Conservation (phyloP, 2,888 invertebrate genomes). For the Eupithecia subfuscata region DNA sequence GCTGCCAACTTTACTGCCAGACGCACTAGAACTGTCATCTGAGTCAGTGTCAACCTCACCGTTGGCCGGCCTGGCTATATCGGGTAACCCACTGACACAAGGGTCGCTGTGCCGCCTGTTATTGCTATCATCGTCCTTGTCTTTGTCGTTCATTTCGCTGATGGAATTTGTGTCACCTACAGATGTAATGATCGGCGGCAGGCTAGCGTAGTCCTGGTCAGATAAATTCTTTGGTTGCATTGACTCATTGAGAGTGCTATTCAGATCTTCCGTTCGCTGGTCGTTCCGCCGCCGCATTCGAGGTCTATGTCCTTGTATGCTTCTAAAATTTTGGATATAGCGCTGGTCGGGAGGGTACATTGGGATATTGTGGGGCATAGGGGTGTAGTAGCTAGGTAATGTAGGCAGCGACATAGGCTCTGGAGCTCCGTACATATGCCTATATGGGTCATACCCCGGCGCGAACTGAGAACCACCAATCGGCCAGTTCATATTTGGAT, state of each 20-base stretch:
- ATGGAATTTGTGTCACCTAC: constrained; percentile 77
- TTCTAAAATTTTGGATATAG: constrained; percentile 66
- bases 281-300: constrained; percentile 63
- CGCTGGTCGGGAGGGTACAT: constrained; percentile 68
- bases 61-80: constrained; percentile 72
- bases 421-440: constrained; percentile 81
- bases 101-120: constrained; percentile 88
- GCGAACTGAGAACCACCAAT: constrained; percentile 68
- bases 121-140: constrained; percentile 81
- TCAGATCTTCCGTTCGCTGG: constrained; percentile 65
- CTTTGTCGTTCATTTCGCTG: constrained; percentile 76
- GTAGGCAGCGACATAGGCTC: constrained; percentile 87
- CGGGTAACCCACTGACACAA: constrained; percentile 82
- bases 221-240: constrained; percentile 73
- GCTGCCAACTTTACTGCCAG: constrained; percentile 83
- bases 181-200: constrained; percentile 88
- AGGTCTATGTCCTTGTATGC: constrained; percentile 69
- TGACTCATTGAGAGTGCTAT: constrained; percentile 57
- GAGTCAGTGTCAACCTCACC: constrained; percentile 81
- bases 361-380: constrained; percentile 48
- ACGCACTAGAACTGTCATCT: constrained; percentile 81
- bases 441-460: constrained; percentile 75
- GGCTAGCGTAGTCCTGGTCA: constrained; percentile 85
- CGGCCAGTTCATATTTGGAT: constrained; percentile 66
- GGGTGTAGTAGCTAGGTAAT: constrained; percentile 82